Conservation (phyloP, 2,888 invertebrate species). For the Dendrolimus pini region DNA sequence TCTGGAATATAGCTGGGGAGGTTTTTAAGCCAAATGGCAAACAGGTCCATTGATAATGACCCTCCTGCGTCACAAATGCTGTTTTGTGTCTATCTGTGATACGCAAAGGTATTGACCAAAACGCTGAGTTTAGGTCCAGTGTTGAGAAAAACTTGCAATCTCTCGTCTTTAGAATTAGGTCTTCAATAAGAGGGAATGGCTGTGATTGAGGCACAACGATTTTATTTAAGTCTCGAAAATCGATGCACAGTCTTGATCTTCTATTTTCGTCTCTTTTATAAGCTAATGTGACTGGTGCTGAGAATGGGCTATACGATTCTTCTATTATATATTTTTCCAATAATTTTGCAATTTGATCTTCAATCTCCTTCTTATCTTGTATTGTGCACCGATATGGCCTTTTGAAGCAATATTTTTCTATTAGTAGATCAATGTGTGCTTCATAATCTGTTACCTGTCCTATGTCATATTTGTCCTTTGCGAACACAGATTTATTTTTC, state of each 20-base stretch:
- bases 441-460: slow-evolving; percentile 11
- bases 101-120: slow-evolving; percentile 35
- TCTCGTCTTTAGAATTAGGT: slow-evolving; percentile 25
- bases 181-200: no score
- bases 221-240: no score
- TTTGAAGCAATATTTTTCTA: slow-evolving; percentile 1
- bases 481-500: slow-evolving; percentile 11
- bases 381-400: slow-evolving; percentile 12
- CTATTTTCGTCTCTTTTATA: no score
- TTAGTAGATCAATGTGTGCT: slow-evolving; percentile 9
- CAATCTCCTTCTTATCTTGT: no score
- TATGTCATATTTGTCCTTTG: slow-evolving; percentile 12
- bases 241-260: no score
- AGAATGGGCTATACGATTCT: slow-evolving; percentile 19
- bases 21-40: slow-evolving; percentile 10
- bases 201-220: no score
- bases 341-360: slow-evolving; percentile 14
- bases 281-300: slow-evolving; percentile 20
- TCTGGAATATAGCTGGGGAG: neutral
- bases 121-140: slow-evolving; percentile 35
- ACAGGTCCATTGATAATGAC: slow-evolving; percentile 10
- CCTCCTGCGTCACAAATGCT: slow-evolving; percentile 2
- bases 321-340: slow-evolving; percentile 12
- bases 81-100: slow-evolving; percentile 29
- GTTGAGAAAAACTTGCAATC: slow-evolving; percentile 31